These are phyloP conservation scores for Synanceia verrucosa DNA, from an alignment of 2,797 vertebrate species.

Conservation along the genomic window DNA sequence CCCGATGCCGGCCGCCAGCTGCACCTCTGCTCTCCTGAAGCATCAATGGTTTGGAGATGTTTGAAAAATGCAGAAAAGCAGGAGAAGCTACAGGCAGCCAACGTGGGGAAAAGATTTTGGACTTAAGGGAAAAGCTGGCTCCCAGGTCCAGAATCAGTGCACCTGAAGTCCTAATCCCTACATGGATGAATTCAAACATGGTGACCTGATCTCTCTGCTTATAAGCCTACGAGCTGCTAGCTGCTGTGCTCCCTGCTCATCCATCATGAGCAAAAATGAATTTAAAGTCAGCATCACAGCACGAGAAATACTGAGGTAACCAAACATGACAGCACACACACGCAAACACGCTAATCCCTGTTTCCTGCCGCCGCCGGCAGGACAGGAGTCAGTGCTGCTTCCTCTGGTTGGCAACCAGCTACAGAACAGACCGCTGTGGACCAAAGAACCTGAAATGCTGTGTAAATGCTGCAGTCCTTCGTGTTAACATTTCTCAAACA, in stretches of 20 bases:
- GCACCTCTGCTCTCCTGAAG: constrained; percentile 33
- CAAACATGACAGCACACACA: constrained; percentile 72
- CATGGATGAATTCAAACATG: constrained; percentile 52
- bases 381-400: constrained; percentile 44
- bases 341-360: constrained; percentile 65
- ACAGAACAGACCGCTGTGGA: constrained; percentile 48
- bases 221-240: constrained; percentile 49
- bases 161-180: constrained; percentile 62
- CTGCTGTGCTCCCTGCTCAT: constrained; percentile 56
- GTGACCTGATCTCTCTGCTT: constrained; percentile 59
- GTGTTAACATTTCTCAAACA: constrained; percentile 80
- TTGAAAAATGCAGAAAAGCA: constrained; percentile 28
- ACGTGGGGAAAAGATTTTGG: constrained; percentile 21
- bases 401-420: constrained; percentile 45
- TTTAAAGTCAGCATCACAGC: constrained; percentile 66
- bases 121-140: constrained; percentile 37
- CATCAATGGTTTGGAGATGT: constrained; percentile 6
- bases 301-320: constrained; percentile 74
- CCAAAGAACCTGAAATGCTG: constrained; percentile 78
- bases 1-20: constrained; percentile 1
- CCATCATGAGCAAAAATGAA: too few species aligned
- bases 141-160: constrained; percentile 61
- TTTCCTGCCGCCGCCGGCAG: constrained; percentile 34
- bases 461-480: constrained; percentile 82
- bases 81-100: constrained; percentile 23